Conservation (phyloP, 2,888 invertebrate genomes). For the Chrysolina oricalcia region DNA sequence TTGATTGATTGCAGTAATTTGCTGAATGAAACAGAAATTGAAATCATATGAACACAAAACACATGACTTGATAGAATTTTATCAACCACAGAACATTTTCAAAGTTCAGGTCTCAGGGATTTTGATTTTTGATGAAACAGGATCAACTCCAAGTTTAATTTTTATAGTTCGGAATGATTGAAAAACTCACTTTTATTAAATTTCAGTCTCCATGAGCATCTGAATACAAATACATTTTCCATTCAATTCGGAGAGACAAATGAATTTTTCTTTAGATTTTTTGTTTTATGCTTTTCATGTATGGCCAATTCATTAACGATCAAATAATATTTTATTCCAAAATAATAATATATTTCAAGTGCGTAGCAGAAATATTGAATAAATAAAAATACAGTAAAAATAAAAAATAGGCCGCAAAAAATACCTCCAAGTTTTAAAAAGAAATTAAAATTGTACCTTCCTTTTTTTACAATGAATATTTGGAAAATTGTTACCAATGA, state of each 20-base stretch:
- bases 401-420: neutral
- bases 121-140: too few relatives aligned
- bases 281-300: neutral
- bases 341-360: neutral
- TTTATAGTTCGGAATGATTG: neutral
- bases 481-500: too few relatives aligned
- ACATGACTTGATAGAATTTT: neutral
- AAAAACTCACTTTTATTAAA: neutral
- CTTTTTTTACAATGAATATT: neutral
- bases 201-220: neutral
- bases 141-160: too few relatives aligned
- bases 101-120: neutral
- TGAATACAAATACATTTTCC: neutral
- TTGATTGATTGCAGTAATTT: neutral
- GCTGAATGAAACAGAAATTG: neutral
- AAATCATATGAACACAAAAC: neutral
- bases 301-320: neutral
- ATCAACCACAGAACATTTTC: neutral
- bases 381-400: neutral
- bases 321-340: neutral
- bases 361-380: neutral
- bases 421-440: neutral
- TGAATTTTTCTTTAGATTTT: neutral
- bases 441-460: neutral
- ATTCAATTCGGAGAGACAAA: neutral